A percentile compares a stretch with the other conserved stretches of the same genome.
Conservation (phyloP, 2,113 vertebrate species). For the Anser cygnoides region DNA sequence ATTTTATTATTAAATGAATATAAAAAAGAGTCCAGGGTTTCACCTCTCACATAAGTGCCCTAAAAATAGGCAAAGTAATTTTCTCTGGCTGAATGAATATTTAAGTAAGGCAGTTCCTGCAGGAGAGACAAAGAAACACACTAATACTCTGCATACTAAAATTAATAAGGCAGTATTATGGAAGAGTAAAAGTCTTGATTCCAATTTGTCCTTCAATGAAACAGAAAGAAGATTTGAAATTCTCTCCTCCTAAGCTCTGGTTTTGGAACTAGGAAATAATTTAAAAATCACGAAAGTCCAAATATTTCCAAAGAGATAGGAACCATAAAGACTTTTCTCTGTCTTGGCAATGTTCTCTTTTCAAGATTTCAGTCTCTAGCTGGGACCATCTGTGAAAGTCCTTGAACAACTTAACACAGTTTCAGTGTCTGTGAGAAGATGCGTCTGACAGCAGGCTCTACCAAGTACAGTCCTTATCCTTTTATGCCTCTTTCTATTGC, state of each 20-base stretch:
- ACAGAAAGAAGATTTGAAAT: not conserved
- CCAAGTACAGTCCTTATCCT: not conserved
- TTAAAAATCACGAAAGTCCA: not conserved
- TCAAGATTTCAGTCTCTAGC: not conserved
- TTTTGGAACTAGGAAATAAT: not conserved
- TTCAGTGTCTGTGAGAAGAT: not conserved
- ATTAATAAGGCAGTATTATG: not conserved
- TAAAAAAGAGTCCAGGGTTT: not conserved
- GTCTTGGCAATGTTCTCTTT: not conserved
- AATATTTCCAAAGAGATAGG: not conserved
- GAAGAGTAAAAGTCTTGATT: not conserved
- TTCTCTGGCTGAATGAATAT: not conserved
- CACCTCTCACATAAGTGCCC: not conserved
- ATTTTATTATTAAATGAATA: not conserved
- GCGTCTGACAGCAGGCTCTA: not conserved
- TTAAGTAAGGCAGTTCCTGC: not conserved
- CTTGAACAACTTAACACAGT: not conserved
- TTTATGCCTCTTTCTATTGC: not conserved
- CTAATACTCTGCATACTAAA: not conserved
- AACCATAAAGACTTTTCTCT: not conserved
- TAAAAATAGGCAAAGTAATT: not conserved
- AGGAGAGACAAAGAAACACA: not conserved
- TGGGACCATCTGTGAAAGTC: not conserved
- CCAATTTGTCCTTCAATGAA: not conserved
- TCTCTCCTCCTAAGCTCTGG: not conserved